These are phyloP conservation scores for Morpho helenor DNA, from an alignment of 2,888 invertebrate genomes.

Conservation along the genomic window DNA sequence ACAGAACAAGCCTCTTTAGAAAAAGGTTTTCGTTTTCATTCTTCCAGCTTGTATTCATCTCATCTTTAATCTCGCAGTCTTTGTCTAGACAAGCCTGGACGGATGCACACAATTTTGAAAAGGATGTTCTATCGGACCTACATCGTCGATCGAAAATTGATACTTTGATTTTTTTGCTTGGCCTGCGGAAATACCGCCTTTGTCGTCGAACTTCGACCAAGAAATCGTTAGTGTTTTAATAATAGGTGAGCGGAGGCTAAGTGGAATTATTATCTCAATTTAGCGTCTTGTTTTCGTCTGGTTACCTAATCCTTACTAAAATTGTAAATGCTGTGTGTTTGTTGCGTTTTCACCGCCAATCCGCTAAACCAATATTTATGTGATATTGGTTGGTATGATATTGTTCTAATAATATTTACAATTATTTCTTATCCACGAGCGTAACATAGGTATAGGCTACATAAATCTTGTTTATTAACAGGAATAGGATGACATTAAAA, in stretches of 20 bases:
- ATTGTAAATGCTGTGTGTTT: too few relatives aligned
- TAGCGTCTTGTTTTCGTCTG: too few relatives aligned
- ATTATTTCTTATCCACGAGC: too few relatives aligned
- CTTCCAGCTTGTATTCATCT: conserved; percentile 62
- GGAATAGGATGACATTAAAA: too few relatives aligned
- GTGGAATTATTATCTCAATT: neutral
- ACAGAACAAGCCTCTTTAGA: conserved; percentile 66
- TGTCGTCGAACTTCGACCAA: conserved; percentile 14
- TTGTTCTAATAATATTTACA: too few relatives aligned
- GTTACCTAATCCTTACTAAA: too few relatives aligned
- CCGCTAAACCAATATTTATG: too few relatives aligned
- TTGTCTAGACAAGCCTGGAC: conserved; percentile 55
- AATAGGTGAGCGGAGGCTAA: conserved; percentile 9
- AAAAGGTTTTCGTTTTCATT: conserved; percentile 67
- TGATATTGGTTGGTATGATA: too few relatives aligned
- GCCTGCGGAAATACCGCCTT: conserved; percentile 24
- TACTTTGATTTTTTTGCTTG: conserved; percentile 26
- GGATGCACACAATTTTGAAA: conserved; percentile 47
- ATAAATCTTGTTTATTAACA: too few relatives aligned
- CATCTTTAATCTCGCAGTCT: conserved; percentile 72
- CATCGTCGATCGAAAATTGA: conserved; percentile 32
- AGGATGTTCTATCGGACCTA: conserved; percentile 36
- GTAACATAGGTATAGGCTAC: too few relatives aligned
- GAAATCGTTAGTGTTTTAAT: conserved; percentile 19
- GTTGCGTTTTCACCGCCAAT: too few relatives aligned